phyloP scores from a whole-genome alignment of 2,797 vertebrate species.

The Pyrocephalus nanus region DNA sequence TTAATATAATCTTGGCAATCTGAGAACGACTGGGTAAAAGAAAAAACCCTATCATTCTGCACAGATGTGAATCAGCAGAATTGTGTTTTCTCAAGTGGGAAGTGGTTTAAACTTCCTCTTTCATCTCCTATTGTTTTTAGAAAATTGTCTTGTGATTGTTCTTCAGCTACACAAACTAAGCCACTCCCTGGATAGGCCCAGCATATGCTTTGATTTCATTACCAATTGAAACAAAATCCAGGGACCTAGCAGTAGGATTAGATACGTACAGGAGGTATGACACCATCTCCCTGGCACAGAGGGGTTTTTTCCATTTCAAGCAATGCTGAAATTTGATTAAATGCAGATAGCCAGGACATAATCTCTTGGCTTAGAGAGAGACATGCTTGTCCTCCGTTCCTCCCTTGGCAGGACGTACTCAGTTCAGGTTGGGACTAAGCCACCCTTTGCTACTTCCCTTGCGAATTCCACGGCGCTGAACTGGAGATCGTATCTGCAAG shows the following conservation, averaged over 20 bases:
- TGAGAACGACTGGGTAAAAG: conserved; percentile 12
- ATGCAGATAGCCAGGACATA: conserved; percentile 1
- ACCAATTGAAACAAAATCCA: conserved; percentile 36
- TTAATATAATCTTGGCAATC: conserved; percentile 35
- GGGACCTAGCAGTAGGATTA: background rate
- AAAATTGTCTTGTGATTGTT: conserved; percentile 72
- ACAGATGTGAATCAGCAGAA: conserved; percentile 75
- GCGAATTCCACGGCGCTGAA: background rate
- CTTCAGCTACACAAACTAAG: conserved; percentile 59
- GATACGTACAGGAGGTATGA: background rate
- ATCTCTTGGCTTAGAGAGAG: background rate
- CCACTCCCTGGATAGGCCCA: conserved; percentile 33
- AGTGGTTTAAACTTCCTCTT: conserved; percentile 78
- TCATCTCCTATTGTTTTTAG: conserved; percentile 71
- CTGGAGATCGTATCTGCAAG: background rate
- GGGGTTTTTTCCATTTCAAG: background rate
- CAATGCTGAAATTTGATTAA: background rate
- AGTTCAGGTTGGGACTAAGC: background rate
- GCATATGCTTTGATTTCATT: conserved; percentile 38
- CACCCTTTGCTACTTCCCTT: background rate
- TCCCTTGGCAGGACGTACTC: background rate
- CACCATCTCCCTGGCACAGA: conserved; percentile 7
- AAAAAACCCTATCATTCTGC: conserved; percentile 38
- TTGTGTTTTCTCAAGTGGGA: conserved; percentile 64
- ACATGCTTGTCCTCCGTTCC: background rate